A percentile compares a stretch with the other conserved stretches of the same genome.
These are phyloP conservation scores for Rhinoraja longicauda DNA, from an alignment of 2,797 vertebrate genomes.

Conservation along the genomic window DNA sequence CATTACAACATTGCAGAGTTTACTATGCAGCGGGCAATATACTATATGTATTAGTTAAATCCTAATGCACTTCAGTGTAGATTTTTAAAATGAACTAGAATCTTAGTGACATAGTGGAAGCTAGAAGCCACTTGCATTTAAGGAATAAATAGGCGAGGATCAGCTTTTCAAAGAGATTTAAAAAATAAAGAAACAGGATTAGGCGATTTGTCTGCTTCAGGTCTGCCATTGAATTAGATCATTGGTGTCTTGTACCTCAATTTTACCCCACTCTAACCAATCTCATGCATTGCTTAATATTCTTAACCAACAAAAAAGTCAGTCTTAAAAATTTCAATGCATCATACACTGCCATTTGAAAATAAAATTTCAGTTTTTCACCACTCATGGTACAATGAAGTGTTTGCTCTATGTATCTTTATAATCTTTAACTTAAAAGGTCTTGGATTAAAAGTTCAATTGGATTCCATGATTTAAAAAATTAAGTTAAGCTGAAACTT, in stretches of 20 bases:
- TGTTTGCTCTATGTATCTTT: neutral
- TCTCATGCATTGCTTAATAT: neutral
- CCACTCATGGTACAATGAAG: neutral
- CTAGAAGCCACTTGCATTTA: neutral
- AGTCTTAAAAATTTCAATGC: neutral
- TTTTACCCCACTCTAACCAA: neutral
- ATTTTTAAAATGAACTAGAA: neutral
- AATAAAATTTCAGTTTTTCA: neutral
- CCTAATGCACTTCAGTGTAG: too few species aligned
- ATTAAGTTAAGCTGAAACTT: neutral
- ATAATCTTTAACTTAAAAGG: neutral
- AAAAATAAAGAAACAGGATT: neutral
- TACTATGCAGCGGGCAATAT: neutral
- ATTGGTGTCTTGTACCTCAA: neutral
- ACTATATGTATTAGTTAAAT: too few species aligned
- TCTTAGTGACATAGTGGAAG: neutral
- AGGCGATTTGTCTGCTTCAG: neutral
- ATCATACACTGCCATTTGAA: neutral
- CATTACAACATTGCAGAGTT: neutral
- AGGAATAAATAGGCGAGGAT: neutral
- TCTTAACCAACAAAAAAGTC: neutral
- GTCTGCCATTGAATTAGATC: neutral
- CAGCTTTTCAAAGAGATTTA: neutral
- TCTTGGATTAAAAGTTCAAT: neutral
- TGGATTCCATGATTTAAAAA: neutral